Evolutionary conservation across 2,113 vertebrate species (phyloP).

Genomic region (Poecile atricapillus): DNA sequence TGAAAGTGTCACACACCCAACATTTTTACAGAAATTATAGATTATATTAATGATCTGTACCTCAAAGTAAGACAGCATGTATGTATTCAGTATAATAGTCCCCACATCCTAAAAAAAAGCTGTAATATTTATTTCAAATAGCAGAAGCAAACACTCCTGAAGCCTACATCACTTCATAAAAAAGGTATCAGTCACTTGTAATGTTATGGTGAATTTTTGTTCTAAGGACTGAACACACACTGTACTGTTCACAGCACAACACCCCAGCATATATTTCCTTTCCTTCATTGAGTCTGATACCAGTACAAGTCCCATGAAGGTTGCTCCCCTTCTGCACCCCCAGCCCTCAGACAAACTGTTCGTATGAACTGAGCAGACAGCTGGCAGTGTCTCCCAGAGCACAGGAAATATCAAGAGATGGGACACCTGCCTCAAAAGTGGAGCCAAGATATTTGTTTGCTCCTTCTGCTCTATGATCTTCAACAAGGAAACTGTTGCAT

Average conservation of each 20-base stretch:
- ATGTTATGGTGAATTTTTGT: neutral
- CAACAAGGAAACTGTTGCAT: conserved; percentile 42
- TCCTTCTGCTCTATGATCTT: conserved; percentile 54
- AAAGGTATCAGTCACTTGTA: neutral
- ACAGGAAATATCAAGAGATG: conserved; percentile 53
- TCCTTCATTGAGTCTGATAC: neutral
- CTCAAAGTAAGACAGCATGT: neutral
- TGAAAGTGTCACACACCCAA: neutral
- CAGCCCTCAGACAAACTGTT: neutral
- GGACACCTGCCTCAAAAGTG: conserved; percentile 62
- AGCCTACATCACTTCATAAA: neutral
- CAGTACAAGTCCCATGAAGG: neutral
- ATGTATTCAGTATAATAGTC: neutral
- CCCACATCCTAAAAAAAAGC: neutral
- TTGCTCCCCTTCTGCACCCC: neutral
- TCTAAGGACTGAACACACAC: neutral
- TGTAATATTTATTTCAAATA: neutral
- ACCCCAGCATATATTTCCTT: neutral
- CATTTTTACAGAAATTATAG: neutral
- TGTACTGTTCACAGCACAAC: neutral
- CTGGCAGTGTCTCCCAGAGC: conserved; percentile 28
- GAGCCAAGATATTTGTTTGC: conserved; percentile 63
- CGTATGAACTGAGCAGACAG: neutral
- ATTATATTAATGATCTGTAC: neutral
- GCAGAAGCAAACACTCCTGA: neutral